Conservation (phyloP, 92 coral and sea anemone species). For the Zoanthus gigantus region DNA sequence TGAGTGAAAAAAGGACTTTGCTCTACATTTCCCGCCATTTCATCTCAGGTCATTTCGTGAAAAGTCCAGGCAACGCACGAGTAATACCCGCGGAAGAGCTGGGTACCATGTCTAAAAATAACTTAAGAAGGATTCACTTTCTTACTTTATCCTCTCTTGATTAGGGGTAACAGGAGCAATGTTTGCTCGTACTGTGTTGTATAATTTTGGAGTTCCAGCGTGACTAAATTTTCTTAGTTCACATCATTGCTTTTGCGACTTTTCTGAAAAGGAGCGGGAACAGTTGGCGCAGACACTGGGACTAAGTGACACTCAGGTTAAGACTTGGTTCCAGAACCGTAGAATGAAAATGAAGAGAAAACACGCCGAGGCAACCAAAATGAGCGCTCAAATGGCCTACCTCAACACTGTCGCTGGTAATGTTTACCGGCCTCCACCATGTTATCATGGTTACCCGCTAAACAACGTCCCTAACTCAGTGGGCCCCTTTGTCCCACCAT, state of each 20-base stretch:
- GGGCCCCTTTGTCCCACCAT: neutral
- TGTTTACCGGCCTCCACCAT: neutral
- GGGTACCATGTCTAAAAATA: no score
- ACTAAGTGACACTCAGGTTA: constrained; percentile 36
- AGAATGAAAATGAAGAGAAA: constrained; percentile 47
- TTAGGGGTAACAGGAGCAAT: no score
- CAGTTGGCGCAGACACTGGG: constrained; percentile 28
- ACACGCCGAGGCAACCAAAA: neutral
- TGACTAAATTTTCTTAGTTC: no score
- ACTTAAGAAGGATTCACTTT: no score
- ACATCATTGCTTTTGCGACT: neutral
- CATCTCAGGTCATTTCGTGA: no score
- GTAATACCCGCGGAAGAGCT: no score
- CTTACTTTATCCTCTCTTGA: no score
- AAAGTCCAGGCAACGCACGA: no score
- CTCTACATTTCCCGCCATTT: no score
- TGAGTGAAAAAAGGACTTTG: no score
- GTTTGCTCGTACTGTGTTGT: no score
- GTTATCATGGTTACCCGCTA: constrained; percentile 15
- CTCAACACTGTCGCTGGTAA: constrained; percentile 24
- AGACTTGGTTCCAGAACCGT: constrained; percentile 45
- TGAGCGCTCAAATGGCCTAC: constrained; percentile 4
- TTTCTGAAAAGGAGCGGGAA: constrained; percentile 32
- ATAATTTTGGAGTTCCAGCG: no score
- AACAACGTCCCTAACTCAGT: neutral